phyloP scores from a whole-genome alignment of 2,797 vertebrate genomes.

The Potorous gilbertii region DNA sequence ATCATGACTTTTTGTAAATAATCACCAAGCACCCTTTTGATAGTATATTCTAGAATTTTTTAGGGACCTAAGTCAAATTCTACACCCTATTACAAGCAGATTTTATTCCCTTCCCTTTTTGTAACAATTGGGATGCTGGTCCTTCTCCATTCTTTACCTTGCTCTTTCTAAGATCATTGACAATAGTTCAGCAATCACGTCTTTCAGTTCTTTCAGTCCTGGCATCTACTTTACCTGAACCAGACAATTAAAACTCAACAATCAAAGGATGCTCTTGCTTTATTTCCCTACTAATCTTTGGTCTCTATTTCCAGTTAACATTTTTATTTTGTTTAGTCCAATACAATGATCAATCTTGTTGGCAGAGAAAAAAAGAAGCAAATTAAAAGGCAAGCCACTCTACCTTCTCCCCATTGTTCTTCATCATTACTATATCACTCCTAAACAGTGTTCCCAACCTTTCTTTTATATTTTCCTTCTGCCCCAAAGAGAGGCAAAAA shows the following conservation, averaged over 20 bases:
- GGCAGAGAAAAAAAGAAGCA: neutral
- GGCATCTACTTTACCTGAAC: neutral
- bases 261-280: neutral
- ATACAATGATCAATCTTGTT: neutral
- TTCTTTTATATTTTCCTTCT: neutral
- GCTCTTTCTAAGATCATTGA: neutral
- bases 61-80: neutral
- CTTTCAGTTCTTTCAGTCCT: neutral
- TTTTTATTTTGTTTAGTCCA: neutral
- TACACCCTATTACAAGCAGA: neutral
- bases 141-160: neutral
- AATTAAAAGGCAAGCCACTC: neutral
- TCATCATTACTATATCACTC: neutral
- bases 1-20: neutral
- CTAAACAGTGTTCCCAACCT: neutral
- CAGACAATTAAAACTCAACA: neutral
- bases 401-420: neutral
- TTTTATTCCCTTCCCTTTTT: neutral
- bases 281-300: neutral
- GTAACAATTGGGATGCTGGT: neutral
- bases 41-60: neutral
- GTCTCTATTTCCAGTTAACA: neutral
- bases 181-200: neutral
- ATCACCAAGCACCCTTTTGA: neutral
- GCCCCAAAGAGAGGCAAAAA: neutral